Conservation (phyloP, 1,140 invertebrate species). For the Trichomalopsis sarcophagae region DNA sequence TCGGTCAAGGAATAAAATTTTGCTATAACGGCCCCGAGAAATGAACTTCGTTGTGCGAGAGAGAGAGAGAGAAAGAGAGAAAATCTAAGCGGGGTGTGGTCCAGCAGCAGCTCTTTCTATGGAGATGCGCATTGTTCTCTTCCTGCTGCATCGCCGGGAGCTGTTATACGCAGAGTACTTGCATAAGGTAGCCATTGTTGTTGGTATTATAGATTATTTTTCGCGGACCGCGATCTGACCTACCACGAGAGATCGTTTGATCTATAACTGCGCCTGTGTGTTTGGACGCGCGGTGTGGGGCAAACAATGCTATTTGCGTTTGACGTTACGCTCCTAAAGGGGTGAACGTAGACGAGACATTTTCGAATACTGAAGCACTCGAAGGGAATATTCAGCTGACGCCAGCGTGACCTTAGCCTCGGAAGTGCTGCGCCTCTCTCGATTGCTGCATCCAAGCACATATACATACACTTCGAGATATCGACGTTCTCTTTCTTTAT, state of each 20-base stretch:
- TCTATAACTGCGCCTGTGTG: too few species aligned
- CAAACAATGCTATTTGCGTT: too few species aligned
- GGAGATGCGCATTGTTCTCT: slow-evolving; percentile 56
- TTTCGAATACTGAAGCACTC: too few species aligned
- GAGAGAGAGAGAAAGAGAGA: background rate
- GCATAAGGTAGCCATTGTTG: background rate
- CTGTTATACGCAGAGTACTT: background rate
- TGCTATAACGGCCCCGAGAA: background rate
- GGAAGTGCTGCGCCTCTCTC: slow-evolving; percentile 41
- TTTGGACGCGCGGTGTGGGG: background rate
- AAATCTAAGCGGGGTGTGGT: slow-evolving; percentile 26
- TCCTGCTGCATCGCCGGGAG: background rate
- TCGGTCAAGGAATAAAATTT: background rate
- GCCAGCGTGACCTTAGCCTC: slow-evolving; percentile 49
- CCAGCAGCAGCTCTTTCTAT: slow-evolving; percentile 59
- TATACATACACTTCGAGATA: background rate
- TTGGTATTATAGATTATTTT: background rate
- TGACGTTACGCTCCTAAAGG: too few species aligned
- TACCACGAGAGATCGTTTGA: too few species aligned
- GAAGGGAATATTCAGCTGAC: background rate
- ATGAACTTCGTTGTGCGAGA: background rate
- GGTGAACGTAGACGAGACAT: too few species aligned
- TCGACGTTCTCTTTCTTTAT: background rate
- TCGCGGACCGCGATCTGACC: background rate
- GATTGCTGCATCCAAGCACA: background rate